A percentile compares a stretch with the other conserved stretches of the same genome.
Conservation (phyloP, 2,888 invertebrate genomes). For the Trichopoda pennipes region DNA sequence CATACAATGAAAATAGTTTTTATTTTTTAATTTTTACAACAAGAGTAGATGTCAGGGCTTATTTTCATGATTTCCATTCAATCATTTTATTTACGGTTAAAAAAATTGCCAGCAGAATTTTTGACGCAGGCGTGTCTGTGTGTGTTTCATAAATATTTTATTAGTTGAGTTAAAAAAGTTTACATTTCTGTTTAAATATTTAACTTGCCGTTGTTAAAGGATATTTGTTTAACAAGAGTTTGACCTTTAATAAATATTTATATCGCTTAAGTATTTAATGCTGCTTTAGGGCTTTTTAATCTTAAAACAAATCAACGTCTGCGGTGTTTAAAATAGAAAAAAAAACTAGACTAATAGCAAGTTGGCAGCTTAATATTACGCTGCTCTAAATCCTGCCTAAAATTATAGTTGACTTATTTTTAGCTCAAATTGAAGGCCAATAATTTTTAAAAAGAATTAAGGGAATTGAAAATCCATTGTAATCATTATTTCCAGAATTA, state of each 20-base stretch:
- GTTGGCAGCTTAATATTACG: no score
- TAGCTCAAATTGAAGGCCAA: no score
- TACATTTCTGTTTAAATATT: conserved; percentile 21
- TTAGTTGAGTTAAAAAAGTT: conserved; percentile 17
- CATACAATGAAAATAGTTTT: background rate
- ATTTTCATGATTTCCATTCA: conserved; percentile 29
- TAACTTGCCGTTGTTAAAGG: background rate
- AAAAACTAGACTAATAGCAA: no score
- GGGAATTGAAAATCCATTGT: no score
- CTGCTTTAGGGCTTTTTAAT: background rate
- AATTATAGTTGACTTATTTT: no score
- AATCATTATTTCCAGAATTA: no score
- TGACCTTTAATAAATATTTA: background rate
- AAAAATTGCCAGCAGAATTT: background rate
- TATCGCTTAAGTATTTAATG: background rate
- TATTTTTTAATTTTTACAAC: background rate
- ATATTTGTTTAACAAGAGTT: conserved; percentile 5
- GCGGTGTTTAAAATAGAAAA: no score
- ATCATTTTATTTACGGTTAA: conserved; percentile 22
- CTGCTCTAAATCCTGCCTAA: no score
- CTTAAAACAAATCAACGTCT: no score
- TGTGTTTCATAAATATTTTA: conserved; percentile 22
- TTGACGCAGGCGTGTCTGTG: background rate
- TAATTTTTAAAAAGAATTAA: no score
- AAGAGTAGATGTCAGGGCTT: background rate